phyloP scores from a whole-genome alignment of 1,140 invertebrate species.

The Drosophila paulistorum region DNA sequence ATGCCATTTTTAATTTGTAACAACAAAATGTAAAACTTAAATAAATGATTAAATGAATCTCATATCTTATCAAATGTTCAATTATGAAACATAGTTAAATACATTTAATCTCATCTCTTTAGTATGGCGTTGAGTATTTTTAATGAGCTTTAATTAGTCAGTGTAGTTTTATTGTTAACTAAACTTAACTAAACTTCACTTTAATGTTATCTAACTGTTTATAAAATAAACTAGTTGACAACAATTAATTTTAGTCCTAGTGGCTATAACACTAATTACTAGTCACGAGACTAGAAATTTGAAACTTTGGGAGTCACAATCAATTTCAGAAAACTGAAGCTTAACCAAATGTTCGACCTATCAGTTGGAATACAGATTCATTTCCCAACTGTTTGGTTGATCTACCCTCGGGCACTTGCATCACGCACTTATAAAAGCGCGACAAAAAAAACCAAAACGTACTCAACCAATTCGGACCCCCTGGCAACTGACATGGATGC shows the following conservation, averaged over 20 bases:
- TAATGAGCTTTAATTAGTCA: too few relatives aligned
- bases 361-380: neutral
- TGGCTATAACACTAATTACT: too few relatives aligned
- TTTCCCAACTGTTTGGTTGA: neutral
- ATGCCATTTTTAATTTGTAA: neutral
- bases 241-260: neutral
- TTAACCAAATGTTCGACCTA: slow-evolving; percentile 14
- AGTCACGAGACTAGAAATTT: too few relatives aligned
- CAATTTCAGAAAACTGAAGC: neutral
- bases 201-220: too few relatives aligned
- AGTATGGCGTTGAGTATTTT: too few relatives aligned
- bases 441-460: slow-evolving; percentile 32
- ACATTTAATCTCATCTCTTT: too few relatives aligned
- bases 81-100: too few relatives aligned
- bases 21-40: neutral
- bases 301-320: too few relatives aligned
- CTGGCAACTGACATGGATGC: slow-evolving; percentile 48
- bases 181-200: too few relatives aligned
- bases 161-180: too few relatives aligned
- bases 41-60: neutral
- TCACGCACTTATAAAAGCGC: slow-evolving; percentile 63
- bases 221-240: neutral
- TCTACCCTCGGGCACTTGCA: slow-evolving; percentile 46
- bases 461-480: slow-evolving; percentile 45
- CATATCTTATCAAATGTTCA: too few relatives aligned